A percentile compares a stretch with the other conserved stretches of the same genome.
phyloP scores from a whole-genome alignment of 2,113 vertebrate species.

The Myanophis thanlyinensis region DNA sequence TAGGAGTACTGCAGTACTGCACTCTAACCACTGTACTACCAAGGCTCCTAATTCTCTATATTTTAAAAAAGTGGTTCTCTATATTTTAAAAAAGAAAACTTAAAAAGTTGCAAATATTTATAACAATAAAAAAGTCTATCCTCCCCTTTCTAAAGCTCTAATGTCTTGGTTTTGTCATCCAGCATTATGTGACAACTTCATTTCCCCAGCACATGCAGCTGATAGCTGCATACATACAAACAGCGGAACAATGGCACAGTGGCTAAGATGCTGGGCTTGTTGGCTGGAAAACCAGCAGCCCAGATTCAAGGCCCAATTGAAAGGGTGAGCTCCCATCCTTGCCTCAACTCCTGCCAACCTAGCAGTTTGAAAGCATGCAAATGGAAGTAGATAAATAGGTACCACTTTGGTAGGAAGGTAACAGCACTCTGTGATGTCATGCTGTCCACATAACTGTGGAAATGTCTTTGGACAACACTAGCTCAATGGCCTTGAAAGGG shows the following conservation, averaged over 20 bases:
- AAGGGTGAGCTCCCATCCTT: neutral
- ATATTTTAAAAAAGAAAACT: neutral
- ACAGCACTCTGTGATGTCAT: neutral
- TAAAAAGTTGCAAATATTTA: neutral
- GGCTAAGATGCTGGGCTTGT: neutral
- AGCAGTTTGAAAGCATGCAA: neutral
- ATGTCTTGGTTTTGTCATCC: neutral
- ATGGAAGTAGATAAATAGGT: neutral
- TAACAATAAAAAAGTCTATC: neutral
- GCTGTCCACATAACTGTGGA: neutral
- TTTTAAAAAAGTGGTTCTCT: neutral
- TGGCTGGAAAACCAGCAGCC: too few species aligned
- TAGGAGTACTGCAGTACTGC: too few species aligned
- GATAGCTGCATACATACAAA: neutral
- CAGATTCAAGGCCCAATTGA: neutral
- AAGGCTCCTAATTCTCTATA: too few species aligned
- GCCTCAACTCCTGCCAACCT: neutral
- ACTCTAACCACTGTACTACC: too few species aligned
- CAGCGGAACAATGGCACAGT: neutral
- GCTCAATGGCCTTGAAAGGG: neutral
- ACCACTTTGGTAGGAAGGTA: neutral
- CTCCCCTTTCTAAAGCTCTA: neutral
- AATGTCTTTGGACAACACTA: neutral
- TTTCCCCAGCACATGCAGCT: neutral
- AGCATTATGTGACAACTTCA: neutral